Base-by-base conservation (phyloP, 35 echinoderm and acorn worm species). In the Stichopus chloronotus region DNA sequence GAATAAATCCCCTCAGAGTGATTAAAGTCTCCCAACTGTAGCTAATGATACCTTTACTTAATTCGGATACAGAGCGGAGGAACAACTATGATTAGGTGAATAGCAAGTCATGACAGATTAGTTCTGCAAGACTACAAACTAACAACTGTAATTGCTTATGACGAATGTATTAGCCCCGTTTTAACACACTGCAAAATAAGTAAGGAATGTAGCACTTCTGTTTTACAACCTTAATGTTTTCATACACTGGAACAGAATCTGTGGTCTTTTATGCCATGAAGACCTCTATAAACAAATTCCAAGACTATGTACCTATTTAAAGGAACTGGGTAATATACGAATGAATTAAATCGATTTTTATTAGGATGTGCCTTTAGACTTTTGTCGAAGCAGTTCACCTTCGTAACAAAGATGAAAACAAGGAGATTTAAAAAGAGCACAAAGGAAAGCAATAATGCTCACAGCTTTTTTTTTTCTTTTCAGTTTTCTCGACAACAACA, bases 321-420 rank as follows among this genome's bases (percentile, higher is more conserved):
- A 57, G 8, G 80, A 83, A 52, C 53, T 13, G 52, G 25, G n/a
- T 83, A 53, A 43, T 43, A 43, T 52, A 53, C 80, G 80, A 83
- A 55, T 83, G 43, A 83, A 83, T 83, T 83, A 13, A 13, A 83
- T 83, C 80, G 80, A 83, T 83, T 83, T 83, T 83, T 65, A 19
- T 65, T 43, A 43, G 30, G 30, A 19, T 65, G 61, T 65, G 11
- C 61, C 11, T 19, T 65, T 11, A 65, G 61, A 9, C 19, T 11
- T 5, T 65, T 14, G 61, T 65, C 7, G 61, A 14, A 65, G 19
- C 5, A 65, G 8, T 65, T 43, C 30, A 43, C 30, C 30, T 43
- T 43, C 30, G 30, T 43, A 43, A 43, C 30, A 43, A 43, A 43
- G 30, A 43, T 43, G 30, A 43, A 43, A 43, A 43, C 30, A 43